phyloP scores from a whole-genome alignment of 2,113 vertebrate genomes.

The Chionodraco myersi region DNA sequence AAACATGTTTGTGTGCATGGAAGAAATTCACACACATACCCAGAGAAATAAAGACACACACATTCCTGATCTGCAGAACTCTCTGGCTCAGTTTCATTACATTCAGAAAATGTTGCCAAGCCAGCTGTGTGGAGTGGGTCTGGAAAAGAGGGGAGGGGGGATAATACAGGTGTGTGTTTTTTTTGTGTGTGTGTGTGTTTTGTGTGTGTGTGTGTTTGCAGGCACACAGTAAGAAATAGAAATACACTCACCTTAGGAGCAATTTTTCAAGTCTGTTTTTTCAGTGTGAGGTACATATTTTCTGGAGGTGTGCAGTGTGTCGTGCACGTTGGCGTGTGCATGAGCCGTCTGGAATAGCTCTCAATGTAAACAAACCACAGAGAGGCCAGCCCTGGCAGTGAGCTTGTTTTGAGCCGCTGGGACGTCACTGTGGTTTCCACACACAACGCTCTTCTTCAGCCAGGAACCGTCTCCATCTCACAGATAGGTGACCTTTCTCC shows the following conservation, averaged over 20 bases:
- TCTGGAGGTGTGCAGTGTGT: constrained; percentile 37
- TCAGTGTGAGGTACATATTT: constrained; percentile 29
- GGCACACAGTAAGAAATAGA: constrained; percentile 6
- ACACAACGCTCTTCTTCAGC: constrained; percentile 59
- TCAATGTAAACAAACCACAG: constrained; percentile 76
- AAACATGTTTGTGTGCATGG: constrained; percentile 42
- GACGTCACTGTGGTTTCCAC: constrained; percentile 69
- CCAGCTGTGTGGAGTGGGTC: constrained; percentile 65
- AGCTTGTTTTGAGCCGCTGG: constrained; percentile 63
- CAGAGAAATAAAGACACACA: constrained; percentile 17
- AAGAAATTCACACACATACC: constrained; percentile 14
- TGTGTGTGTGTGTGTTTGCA: constrained; percentile 31
- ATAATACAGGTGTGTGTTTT: constrained; percentile 63
- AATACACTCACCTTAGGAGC: neutral
- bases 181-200: neutral
- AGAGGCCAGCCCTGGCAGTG: constrained; percentile 57
- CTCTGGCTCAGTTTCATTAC: constrained; percentile 40
- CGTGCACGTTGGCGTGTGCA: constrained; percentile 31
- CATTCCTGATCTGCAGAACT: constrained; percentile 51
- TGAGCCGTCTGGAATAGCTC: constrained; percentile 65
- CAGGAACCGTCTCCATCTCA: constrained; percentile 41
- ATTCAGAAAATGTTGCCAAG: constrained; percentile 49
- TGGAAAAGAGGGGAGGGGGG: constrained; percentile 6
- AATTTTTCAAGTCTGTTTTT: no score
- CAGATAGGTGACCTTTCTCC: constrained; percentile 72